Percentiles rank a stretch among this genome's conserved stretches.
phyloP scores from a whole-genome alignment of 2,888 invertebrate genomes.

The Drosophila melanosoma region DNA sequence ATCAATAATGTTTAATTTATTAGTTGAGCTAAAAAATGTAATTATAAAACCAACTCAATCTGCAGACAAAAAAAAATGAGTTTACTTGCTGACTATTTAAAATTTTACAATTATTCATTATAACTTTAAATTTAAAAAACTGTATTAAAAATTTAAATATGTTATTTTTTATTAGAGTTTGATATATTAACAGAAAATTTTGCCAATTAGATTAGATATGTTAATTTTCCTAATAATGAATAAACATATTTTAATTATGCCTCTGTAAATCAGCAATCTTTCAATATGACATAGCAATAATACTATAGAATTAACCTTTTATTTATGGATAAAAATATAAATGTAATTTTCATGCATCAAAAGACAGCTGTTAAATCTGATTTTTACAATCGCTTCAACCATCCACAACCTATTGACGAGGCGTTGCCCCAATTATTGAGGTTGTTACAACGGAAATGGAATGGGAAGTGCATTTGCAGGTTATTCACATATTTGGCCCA shows the following conservation, averaged over 20 bases:
- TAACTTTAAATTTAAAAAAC: too few species aligned
- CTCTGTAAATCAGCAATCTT: neutral
- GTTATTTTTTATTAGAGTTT: neutral
- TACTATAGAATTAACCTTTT: neutral
- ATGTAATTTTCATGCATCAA: neutral
- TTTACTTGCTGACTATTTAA: neutral
- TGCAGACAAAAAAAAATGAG: accelerated
- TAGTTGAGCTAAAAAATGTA: neutral
- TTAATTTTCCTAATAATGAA: neutral
- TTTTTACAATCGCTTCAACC: neutral
- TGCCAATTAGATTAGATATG: too few species aligned
- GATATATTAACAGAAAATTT: neutral
- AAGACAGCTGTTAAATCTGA: neutral
- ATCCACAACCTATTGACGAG: neutral
- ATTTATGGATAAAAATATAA: neutral
- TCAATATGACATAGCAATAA: neutral
- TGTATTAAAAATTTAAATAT: too few species aligned
- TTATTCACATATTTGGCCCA: neutral
- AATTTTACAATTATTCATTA: neutral
- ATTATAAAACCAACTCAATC: neutral
- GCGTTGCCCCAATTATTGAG: too few species aligned
- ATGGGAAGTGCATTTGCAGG: neutral
- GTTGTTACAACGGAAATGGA: too few species aligned
- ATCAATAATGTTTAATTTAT: too few species aligned
- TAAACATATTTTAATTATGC: neutral